These are phyloP conservation scores for Centropyge bicolor DNA, from an alignment of 2,797 vertebrate species.

Conservation along the genomic window DNA sequence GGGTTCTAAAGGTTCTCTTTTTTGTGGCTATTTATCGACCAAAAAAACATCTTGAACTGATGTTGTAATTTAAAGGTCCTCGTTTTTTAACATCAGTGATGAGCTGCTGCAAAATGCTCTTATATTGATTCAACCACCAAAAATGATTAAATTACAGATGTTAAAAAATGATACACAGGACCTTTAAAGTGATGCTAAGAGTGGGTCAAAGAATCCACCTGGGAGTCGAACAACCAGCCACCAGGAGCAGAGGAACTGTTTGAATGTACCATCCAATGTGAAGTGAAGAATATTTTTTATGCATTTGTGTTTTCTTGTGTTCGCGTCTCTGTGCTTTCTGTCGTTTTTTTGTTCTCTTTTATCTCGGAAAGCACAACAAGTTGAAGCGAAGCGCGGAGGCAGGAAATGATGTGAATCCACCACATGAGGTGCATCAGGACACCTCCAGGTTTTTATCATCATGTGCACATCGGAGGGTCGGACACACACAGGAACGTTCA, in stretches of 20 bases:
- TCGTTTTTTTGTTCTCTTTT: conserved; percentile 32
- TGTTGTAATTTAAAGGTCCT: not conserved
- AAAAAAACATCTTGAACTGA: not conserved
- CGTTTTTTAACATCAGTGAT: not conserved
- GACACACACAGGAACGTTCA: not conserved
- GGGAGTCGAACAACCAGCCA: conserved; percentile 32
- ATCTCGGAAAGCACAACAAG: conserved; percentile 80
- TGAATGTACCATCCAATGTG: conserved; percentile 88
- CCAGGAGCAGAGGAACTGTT: conserved; percentile 41
- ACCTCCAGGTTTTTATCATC: too few relatives aligned
- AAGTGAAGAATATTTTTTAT: conserved; percentile 75
- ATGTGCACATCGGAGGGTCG: not conserved
- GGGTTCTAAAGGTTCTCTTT: not conserved
- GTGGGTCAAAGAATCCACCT: not conserved
- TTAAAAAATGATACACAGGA: not conserved
- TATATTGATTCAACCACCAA: not conserved
- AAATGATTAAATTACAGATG: not conserved
- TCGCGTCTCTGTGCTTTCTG: conserved; percentile 36
- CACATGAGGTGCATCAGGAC: not conserved
- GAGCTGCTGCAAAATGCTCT: not conserved
- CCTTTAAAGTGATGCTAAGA: not conserved
- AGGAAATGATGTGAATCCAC: conserved; percentile 19
- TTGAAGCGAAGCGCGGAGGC: conserved; percentile 32
- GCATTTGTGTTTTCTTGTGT: conserved; percentile 42
- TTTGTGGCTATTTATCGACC: conserved; percentile 21